phyloP scores from a whole-genome alignment of 1,140 invertebrate genomes.

The Doryteuthis pealeii region DNA sequence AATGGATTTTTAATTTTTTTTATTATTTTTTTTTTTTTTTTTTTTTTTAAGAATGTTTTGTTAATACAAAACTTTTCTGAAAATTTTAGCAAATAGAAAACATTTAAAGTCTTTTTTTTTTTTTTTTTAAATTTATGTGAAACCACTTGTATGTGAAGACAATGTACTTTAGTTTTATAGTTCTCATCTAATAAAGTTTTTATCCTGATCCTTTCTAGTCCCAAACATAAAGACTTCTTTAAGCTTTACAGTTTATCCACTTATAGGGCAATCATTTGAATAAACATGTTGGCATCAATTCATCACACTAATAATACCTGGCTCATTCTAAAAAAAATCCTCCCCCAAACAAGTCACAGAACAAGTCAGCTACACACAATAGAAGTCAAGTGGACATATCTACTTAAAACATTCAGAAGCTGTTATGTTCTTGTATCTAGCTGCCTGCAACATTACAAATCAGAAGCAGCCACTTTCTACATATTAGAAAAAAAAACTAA shows the following conservation, averaged over 20 bases:
- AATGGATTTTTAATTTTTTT: too few species aligned
- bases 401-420: not conserved
- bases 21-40: too few species aligned
- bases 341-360: not conserved
- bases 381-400: conserved; percentile 1
- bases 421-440: conserved; percentile 1
- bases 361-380: conserved; percentile 7
- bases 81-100: too few species aligned
- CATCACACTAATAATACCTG: not conserved
- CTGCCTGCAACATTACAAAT: not conserved
- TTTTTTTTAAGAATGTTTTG: too few species aligned
- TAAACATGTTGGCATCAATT: not conserved
- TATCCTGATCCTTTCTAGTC: not conserved
- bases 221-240: not conserved
- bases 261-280: not conserved
- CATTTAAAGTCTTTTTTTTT: too few species aligned
- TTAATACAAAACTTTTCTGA: too few species aligned
- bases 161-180: too few species aligned
- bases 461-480: not conserved
- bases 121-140: not conserved
- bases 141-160: conserved; percentile 7
- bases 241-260: not conserved
- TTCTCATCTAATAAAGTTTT: too few species aligned
- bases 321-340: too few species aligned
- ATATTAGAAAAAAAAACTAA: not conserved